Conservation (phyloP, 2,113 vertebrate species). For the Dicentrarchus labrax region DNA sequence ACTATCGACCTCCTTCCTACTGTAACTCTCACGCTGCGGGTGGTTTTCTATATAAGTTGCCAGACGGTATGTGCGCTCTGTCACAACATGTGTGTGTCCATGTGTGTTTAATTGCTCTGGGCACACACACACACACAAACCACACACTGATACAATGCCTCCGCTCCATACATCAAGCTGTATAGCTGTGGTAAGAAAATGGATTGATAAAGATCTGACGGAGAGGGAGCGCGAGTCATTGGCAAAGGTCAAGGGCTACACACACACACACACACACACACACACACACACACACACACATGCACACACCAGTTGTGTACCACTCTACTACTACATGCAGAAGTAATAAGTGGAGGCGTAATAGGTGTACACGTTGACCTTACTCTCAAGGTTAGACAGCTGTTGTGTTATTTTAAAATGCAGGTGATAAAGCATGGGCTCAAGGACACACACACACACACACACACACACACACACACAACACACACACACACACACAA, state of each 20-base stretch:
- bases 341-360: conserved; percentile 37
- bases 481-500: not conserved
- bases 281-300: conserved; percentile 4
- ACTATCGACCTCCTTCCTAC: conserved; percentile 56
- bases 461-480: not conserved
- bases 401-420: conserved; percentile 66
- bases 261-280: conserved; percentile 11
- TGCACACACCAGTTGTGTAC: conserved; percentile 17
- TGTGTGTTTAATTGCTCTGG: conserved; percentile 21
- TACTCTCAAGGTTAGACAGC: conserved; percentile 64
- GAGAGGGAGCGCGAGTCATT: conserved; percentile 11
- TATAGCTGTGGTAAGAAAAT: conserved; percentile 8
- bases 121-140: not conserved
- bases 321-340: conserved; percentile 10
- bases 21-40: conserved; percentile 34
- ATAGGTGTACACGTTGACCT: conserved; percentile 37
- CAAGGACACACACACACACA: conserved; percentile 42
- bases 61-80: not conserved
- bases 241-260: conserved; percentile 47
- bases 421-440: conserved; percentile 51
- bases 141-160: not conserved
- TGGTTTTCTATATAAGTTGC: conserved; percentile 38
- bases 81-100: not conserved
- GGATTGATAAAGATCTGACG: conserved; percentile 42
- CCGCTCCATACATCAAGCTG: conserved; percentile 20